Percentiles rank a stretch among this genome's conserved stretches.
Conservation (phyloP, 2,113 vertebrate species). For the Tringa solitaria region DNA sequence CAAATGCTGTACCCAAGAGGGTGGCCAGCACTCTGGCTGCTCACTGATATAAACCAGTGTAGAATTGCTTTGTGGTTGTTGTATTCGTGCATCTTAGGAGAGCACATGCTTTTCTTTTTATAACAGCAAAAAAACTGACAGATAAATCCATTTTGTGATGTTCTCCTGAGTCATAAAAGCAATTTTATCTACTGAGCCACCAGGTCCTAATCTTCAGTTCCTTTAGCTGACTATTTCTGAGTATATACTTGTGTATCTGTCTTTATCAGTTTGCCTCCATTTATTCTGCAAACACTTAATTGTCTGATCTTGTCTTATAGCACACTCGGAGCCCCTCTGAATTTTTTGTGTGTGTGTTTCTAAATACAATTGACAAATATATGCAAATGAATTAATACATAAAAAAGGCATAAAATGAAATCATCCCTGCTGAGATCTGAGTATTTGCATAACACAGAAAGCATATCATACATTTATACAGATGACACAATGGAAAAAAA, state of each 20-base stretch:
- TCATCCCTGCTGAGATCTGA: not conserved
- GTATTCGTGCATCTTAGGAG: not conserved
- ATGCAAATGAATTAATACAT: not conserved
- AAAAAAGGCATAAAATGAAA: not conserved
- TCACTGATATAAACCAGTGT: fast-evolving
- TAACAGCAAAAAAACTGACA: not conserved
- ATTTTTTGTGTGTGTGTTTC: not conserved
- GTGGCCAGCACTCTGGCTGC: not conserved
- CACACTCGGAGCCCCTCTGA: fast-evolving
- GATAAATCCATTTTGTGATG: not conserved
- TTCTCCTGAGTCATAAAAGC: not conserved
- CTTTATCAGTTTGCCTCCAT: not conserved
- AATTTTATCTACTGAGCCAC: not conserved
- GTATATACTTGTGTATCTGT: not conserved
- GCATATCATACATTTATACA: not conserved
- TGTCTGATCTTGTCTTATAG: not conserved
- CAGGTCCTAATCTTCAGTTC: not conserved
- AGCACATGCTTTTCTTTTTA: not conserved
- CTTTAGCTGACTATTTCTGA: not conserved
- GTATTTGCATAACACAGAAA: not conserved
- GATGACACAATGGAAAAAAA: not conserved
- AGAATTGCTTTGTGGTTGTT: not conserved
- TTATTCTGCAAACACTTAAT: not conserved
- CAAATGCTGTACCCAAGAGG: not conserved
- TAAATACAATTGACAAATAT: not conserved